Evolutionary conservation across 2,888 invertebrate genomes (phyloP), one percentile per base, ranked within the genome.

Genomic region (Ochropleura leucogaster): DNA sequence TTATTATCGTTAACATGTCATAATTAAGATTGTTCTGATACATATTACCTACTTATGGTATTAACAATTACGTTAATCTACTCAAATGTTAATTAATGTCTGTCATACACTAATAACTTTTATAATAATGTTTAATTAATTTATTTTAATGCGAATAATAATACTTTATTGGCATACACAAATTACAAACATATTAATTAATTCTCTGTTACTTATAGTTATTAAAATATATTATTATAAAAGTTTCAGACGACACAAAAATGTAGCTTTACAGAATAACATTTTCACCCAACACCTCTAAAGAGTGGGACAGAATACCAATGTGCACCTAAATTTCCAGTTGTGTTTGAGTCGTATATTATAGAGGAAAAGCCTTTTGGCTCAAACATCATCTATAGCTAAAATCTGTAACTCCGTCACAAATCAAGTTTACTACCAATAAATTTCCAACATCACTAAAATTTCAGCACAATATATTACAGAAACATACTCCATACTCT

Each of bases 401-500:
- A 30, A 12, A 3, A 57, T 4, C 30, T 47, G 20, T 40, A 46
- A 6, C 18, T 44, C 30, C 18, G 7, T 40, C 10, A 18, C 8
- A 47, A 1, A 3, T 47, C 0, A 30, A 40, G 20, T 51, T 69
- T 42, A 63, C 40, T 5, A 62, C 40, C 14, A 40, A 46, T 66
- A 51, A 49, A 74, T 40, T 49, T 44, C n/a, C 30, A 59, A 40
- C 40, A 63, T 12, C 12, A 60, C 40, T 14, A 74, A 47, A 40
- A 14, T 51, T 40, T 65, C 68, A 66, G 40, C 62, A 68, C 16
- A 68, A 72, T 72, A 73, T 60, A 72, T 53, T 57, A 65, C 40
- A 59, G 60, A 46, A 67, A 79, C 44, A 72, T 64, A 68, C 68
- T 68, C 57, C 18, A n/a, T 30, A 64, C 82, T 86, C 77, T 85